phyloP scores from a whole-genome alignment of 64 coral and sea anemone genomes.

The Pachyseris speciosa region DNA sequence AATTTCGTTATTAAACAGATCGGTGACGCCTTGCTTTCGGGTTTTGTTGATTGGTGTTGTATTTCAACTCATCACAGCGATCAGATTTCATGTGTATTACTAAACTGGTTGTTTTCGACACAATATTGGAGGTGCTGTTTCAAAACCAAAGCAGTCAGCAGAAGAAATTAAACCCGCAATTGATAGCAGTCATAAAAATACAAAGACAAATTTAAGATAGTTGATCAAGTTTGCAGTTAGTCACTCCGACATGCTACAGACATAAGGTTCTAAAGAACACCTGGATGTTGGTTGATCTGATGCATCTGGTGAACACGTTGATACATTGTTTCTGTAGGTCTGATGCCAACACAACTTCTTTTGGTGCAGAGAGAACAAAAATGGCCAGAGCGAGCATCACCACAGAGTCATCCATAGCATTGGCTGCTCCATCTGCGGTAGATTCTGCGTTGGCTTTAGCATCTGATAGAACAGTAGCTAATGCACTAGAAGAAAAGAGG shows the following conservation, averaged over 20 bases:
- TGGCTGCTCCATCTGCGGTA: neutral
- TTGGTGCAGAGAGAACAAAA: conserved; percentile 92
- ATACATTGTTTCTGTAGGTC: conserved; percentile 85
- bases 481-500: conserved; percentile 37
- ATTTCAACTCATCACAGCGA: too few species aligned
- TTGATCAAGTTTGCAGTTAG: too few species aligned
- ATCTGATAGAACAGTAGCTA: conserved; percentile 82
- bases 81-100: too few species aligned
- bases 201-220: too few species aligned
- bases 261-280: neutral
- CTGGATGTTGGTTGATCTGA: conserved; percentile 69
- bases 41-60: too few species aligned
- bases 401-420: conserved; percentile 80
- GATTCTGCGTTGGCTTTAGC: conserved; percentile 30
- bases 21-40: too few species aligned
- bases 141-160: too few species aligned
- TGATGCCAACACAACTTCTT: conserved; percentile 78
- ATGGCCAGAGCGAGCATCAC: conserved; percentile 85
- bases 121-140: too few species aligned
- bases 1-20: too few species aligned
- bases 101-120: too few species aligned
- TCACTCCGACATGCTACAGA: neutral
- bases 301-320: conserved; percentile 81
- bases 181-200: too few species aligned
- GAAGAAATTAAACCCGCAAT: too few species aligned